Evolutionary conservation across 1,140 invertebrate genomes (phyloP).

Genomic region (Aphelenchoides besseyi): DNA sequence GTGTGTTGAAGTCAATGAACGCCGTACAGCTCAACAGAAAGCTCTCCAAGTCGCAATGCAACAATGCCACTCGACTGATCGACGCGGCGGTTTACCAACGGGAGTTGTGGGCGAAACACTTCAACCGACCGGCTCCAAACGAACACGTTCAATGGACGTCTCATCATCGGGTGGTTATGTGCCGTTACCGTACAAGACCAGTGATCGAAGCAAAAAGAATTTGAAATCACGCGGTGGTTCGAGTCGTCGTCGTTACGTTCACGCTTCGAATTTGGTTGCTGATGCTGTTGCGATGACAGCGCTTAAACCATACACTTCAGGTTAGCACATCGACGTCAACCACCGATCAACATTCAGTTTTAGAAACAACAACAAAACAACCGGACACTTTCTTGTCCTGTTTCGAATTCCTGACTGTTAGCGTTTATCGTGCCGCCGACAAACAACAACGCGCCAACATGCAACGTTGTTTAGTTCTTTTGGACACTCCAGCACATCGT

Average conservation of each 20-base stretch:
- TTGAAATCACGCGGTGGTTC: not conserved
- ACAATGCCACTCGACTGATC: not conserved
- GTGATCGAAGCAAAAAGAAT: not conserved
- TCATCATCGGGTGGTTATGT: constrained; percentile 10
- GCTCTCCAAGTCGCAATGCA: not conserved
- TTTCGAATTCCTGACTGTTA: constrained; percentile 5
- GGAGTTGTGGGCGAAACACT: not conserved
- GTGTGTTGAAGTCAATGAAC: constrained; percentile 18
- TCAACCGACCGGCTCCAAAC: not conserved
- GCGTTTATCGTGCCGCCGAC: not conserved
- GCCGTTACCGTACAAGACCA: constrained; percentile 11
- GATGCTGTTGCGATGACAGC: not conserved
- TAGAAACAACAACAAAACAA: not conserved
- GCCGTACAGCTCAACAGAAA: not conserved
- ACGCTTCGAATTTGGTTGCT: constrained; percentile 15
- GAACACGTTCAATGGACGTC: constrained; percentile 6
- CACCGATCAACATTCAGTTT: too few relatives aligned
- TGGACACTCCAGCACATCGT: not conserved
- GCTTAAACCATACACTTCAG: not conserved
- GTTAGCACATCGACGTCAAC: not conserved
- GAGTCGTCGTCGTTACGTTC: not conserved
- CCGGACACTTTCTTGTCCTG: not conserved
- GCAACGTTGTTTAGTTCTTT: not conserved
- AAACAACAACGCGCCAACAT: not conserved
- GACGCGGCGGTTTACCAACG: not conserved